Evolutionary conservation across 2,888 invertebrate species (phyloP), one percentile per base, ranked within the genome.

Genomic region (Ischnus inquisitorius): DNA sequence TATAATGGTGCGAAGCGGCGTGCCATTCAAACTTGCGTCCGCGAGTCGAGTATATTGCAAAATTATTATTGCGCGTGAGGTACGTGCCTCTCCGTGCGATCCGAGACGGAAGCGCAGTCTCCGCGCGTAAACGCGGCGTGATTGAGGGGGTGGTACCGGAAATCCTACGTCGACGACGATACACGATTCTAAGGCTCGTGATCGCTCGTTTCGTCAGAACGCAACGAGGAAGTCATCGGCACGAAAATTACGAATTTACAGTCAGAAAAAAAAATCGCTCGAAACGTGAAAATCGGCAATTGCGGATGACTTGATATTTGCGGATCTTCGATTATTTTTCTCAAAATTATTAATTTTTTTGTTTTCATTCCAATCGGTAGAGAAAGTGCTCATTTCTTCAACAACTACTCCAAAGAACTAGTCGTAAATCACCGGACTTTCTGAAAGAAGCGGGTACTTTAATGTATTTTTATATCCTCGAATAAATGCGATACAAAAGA

Each of bases 141-240:
- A 75, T 65, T 25, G 19, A 22, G 65, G 57, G 69, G 79, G 71
- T 75, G 76, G 69, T 54, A 83, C 76, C 83, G 79, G 79, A 79
- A 83, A 76, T 72, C 67, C 60, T 48, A 83, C 75, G 57, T 41
- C 41, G 71, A 54, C 41, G 71, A 54, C 60, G 25, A 43, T 39
- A n/a, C 22, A 71, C 82, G 60, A 68, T 77, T 51, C 68, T 12
- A 39, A 10, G 60, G 46, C 25, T 83, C 75, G 60, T 72, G 65
- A 79, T 79, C 65, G 65, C 64, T 16, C 57, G 60, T 78, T 74
- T 48, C 69, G 22, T 75, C 67, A 34, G 54, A 34, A 57, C 57
- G 48, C 25, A 71, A 60, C 69, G 57, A 79, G 83, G 83, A 83
- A 79, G 83, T 83, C 67, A 76, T 83, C 75, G 69, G 71, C 2